Evolutionary conservation across 2,113 vertebrate genomes (phyloP), one percentile per base, ranked within the genome.

Genomic region (Xenopus borealis): DNA sequence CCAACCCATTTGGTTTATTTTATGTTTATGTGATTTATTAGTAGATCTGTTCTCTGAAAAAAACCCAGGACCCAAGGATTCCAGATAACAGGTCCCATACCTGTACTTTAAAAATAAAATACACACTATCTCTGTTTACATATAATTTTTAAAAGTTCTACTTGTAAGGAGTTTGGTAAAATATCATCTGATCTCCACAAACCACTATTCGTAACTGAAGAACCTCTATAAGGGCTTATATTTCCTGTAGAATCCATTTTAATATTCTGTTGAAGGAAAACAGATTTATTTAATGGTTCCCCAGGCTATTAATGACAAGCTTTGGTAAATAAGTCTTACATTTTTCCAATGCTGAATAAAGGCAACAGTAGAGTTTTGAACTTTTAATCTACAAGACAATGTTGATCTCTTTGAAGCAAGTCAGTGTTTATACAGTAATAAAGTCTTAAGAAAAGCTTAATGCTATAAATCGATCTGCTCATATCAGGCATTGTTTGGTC

Each of bases 391-490:
- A 17, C n/a, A 17, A 50, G 10, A 71, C 44, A 46, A 61, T 20
- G 13, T 18, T 62, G 69, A 71, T 62, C 20, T 30, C 70, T 62
- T 63, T 72, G 59, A 62, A 72, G 45, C 20, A 52, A 62, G 70
- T 19, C 45, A 2, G 59, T 61, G 61, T 63, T 67, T 67, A 50
- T 45, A 67, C 65, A 67, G 65, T 45, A 67, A 67, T 33, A 72
- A 62, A 46, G 61, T 62, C 27, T 63, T 20, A 63, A 62, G 23
- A 17, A 72, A 72, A 10, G 45, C 65, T 14, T 67, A 67, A 50
- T 52, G 16, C 33, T 17, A 45, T 66, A 18, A 66, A 66, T 11
- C 17, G 58, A 33, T 61, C 52, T 11, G 58, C 45, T 62, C 55
- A 52, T 63, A 72, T 47, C 59, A 53, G 70, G 58, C 53, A 72